Evolutionary conservation across 2,797 vertebrate species (phyloP), one percentile per base, ranked within the genome.

Genomic region (Urophycis tenuis): DNA sequence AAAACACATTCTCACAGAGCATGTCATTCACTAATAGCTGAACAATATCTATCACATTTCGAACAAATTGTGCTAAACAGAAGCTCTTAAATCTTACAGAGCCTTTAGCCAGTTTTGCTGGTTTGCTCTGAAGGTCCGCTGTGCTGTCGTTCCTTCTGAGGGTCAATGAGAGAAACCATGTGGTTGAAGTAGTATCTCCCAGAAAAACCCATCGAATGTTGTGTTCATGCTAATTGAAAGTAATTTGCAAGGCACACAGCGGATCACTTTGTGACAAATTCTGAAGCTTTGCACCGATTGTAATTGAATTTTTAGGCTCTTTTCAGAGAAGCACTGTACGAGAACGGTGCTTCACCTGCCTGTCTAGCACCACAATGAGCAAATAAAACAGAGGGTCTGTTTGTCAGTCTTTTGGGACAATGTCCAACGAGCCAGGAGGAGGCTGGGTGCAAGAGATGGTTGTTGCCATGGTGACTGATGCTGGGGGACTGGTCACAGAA

Each of bases 361-460:
- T 90, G 84, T 93, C 93, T 1, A 92, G 87, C 1, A 15, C 71
- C 53, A 79, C 53, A 25, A 36, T 60, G 70, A 15, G 3, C 22
- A n/a, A 29, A 19, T 53, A 1, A 69, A 76, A n/a, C n/a, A 29
- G 74, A 3, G 14, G 96, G 12, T 96, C 95, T 0, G 95, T 94
- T 83, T 96, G 95, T 77, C 94, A 92, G 86, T 97, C 95, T 0
- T 94, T 89, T 2, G 95, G 92, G 79, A 93, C 87, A 6, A 94
- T 95, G 86, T 95, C 94, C 74, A 95, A 92, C 1, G 95, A 95
- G 33, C 94, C 91, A 78, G 95, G 92, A 0, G 94, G 94, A 0
- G 93, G 90, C 75, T 92, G 93, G 45, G 92, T 86, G 82, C 92
- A 88, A 77, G 95, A 91, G 0, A 92, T 87, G 80, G 71, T 91